Evolutionary conservation across 2,888 invertebrate species (phyloP), one percentile per base, ranked within the genome.

Genomic region (Nipponacmea schrenckii): DNA sequence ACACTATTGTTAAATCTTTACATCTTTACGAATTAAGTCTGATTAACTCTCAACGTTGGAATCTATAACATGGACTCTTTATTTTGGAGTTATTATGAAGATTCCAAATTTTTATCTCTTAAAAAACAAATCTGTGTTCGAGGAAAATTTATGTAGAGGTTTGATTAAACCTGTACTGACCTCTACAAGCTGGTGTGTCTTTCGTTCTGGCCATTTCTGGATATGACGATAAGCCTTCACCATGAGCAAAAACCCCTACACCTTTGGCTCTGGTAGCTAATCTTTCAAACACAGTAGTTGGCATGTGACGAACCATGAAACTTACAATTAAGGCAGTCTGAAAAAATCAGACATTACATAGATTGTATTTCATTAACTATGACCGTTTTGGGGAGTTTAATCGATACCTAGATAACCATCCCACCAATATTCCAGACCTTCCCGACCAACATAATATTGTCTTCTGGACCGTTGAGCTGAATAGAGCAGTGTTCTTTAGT

Each of bases 221-320:
- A 46, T 77, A 82, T 10, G 80, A 71, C 1, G 76, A 72, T 44
- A 79, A 62, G 5, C 74, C 70, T 48, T 82, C 80, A 1, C 74
- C 63, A n/a, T 74, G 74, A 2, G 80, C 76, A 68, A 80, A 82
- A 44, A 82, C 74, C 0, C 80, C 80, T 4, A 80, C 75, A 3
- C 64, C 72, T 7, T 75, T 68, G 2, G 62, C 69, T 3, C 62
- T 17, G 12, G 39, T 26, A 14, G 77, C 74, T 14, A 77, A 45
- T n/a, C 50, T 44, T 64, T 69, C 56, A 74, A 78, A 82, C 10
- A 80, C 72, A n/a, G 68, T 27, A 1, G 66, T 48, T 0, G 78
- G 74, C 81, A 82, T 82, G 64, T 79, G 67, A 44, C 67, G 66
- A 0, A 72, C 74, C 79, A 80, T 77, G n/a, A 68, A 69, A 26